Evolutionary conservation across 2,797 vertebrate genomes (phyloP), one percentile per base, ranked within the genome.

Genomic region (Falco rusticolus): DNA sequence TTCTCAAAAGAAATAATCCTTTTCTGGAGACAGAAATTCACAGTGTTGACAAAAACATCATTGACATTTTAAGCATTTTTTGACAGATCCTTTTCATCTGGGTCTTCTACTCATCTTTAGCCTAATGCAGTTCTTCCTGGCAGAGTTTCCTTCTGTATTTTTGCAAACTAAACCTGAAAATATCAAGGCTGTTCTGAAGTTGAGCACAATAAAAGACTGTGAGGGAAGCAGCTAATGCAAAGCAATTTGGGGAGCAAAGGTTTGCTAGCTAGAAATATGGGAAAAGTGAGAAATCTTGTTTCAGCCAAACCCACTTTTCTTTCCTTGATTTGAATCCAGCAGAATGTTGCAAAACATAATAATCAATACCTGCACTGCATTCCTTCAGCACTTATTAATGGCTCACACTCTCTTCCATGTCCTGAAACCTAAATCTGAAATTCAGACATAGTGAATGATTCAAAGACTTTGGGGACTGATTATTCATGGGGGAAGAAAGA

Each of bases 161-260:
- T 79, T 96, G 43, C 45, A 96, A 91, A 90, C 79, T 65, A 83
- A 87, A 87, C 37, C 51, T 43, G 37, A 71, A 85, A 93, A 86
- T 66, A 89, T 60, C 41, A 45, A 80, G 54, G 22, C 17, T 83
- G 14, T 63, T 20, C 21, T 96, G 19, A 86, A 76, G 57, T 16
- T 86, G 24, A 84, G 17, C 19, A 56, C 37, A 71, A 34, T 43
- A 43, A 84, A 92, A 57, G 18, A 47, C 28, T 83, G 25, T 71
- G 37, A 39, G 29, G 24, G 41, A 91, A 87, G 39, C 5, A 87
- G 43, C 21, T 87, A 90, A 93, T 76, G 19, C 31, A 53, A 68
- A 74, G 17, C 63, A 81, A 79, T 80, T 90, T 89, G 59, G 6
- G n/a, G 10, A 80, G 51, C 9, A 89, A 85, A 50, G 11, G 19